Percentiles rank a stretch among this genome's conserved stretches.
These are phyloP conservation scores for Aselliscus stoliczkanus DNA, from an alignment of 2,797 vertebrate species.

Conservation along the genomic window DNA sequence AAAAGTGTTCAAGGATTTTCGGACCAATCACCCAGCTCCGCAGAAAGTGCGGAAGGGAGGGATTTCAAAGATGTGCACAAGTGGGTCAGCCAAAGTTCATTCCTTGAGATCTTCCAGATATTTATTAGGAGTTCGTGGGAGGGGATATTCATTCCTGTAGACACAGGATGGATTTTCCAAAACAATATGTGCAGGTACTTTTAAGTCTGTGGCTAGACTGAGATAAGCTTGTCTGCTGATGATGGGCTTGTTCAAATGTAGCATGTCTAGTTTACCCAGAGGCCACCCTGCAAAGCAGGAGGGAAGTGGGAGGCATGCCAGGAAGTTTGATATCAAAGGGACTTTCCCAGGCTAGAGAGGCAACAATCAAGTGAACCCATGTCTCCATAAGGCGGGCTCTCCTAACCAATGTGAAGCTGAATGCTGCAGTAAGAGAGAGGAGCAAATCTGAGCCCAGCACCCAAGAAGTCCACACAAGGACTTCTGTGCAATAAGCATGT, in stretches of 20 bases:
- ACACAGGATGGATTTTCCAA: slow-evolving; percentile 64
- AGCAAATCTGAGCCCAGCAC: neutral
- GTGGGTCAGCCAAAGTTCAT: slow-evolving; percentile 83
- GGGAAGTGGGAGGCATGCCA: neutral
- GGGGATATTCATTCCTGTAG: slow-evolving; percentile 65
- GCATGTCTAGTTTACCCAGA: slow-evolving; percentile 38
- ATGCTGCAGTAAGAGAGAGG: neutral
- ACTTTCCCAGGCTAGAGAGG: neutral
- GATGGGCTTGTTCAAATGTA: slow-evolving; percentile 35
- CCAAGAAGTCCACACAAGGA: neutral
- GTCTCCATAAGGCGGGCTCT: neutral
- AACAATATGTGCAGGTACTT: slow-evolving; percentile 59
- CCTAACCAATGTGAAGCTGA: neutral
- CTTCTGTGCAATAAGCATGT: neutral
- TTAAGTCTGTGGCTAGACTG: slow-evolving; percentile 67
- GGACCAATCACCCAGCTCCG: slow-evolving; percentile 70
- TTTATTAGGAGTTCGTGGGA: slow-evolving; percentile 71
- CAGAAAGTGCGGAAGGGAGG: slow-evolving; percentile 75
- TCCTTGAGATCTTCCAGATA: slow-evolving; percentile 81
- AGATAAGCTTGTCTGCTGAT: slow-evolving; percentile 61
- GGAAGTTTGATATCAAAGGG: neutral
- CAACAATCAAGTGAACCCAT: neutral
- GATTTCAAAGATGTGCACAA: slow-evolving; percentile 76
- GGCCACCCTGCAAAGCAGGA: slow-evolving; percentile 38
- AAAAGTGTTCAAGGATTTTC: slow-evolving; percentile 75